Conservation (phyloP, 2,797 vertebrate species). For the Emys orbicularis region DNA sequence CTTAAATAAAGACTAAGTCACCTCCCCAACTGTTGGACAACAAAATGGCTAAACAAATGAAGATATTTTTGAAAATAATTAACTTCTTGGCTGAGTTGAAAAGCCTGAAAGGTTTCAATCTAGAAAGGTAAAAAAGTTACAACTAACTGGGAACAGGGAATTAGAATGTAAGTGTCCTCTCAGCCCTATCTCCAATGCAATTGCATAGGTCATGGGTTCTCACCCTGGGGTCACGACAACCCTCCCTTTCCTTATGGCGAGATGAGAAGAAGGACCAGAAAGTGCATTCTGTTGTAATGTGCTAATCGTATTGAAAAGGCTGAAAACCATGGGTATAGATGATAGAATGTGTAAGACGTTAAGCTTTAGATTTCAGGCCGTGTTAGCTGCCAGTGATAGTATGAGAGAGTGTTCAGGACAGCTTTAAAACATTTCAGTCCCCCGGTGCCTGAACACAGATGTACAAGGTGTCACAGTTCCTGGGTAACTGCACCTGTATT, state of each 20-base stretch:
- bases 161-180: background rate
- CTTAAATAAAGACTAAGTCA: background rate
- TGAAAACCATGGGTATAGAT: background rate
- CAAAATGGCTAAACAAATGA: background rate
- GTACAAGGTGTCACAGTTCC: background rate
- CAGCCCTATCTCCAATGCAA: background rate
- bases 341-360: background rate
- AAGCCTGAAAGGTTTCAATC: background rate
- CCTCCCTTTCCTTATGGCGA: accelerated
- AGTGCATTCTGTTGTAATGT: background rate
- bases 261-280: background rate
- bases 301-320: background rate
- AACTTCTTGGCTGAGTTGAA: background rate
- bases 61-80: background rate
- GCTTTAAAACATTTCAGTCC: background rate
- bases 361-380: background rate
- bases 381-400: too few relatives aligned
- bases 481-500: too few relatives aligned
- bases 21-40: background rate
- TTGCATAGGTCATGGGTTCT: background rate
- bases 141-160: background rate
- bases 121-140: background rate
- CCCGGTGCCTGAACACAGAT: background rate
- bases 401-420: too few relatives aligned
- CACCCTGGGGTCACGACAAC: background rate